phyloP scores from a whole-genome alignment of 2,888 invertebrate species.

The Oscheius onirici region DNA sequence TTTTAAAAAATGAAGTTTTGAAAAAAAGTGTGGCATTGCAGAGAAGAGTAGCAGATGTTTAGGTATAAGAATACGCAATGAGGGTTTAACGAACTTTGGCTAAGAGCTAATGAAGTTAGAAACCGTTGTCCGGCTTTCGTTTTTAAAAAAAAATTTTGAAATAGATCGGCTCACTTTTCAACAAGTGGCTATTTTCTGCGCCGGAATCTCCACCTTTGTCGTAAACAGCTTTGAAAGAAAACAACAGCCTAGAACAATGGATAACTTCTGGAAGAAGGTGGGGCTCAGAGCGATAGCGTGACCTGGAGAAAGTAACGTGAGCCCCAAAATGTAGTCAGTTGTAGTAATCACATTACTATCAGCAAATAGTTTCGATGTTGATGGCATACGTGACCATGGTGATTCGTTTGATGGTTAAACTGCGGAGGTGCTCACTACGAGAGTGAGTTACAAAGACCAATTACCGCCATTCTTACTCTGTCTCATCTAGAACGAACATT shows the following conservation, averaged over 20 bases:
- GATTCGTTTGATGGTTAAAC: conserved; percentile 6
- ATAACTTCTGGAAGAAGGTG: background rate
- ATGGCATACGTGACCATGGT: conserved; percentile 26
- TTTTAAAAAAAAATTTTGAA: too few relatives aligned
- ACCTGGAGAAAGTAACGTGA: too few relatives aligned
- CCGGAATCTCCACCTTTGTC: background rate
- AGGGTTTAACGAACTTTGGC: background rate
- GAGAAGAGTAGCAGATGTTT: background rate
- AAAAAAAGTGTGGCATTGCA: background rate
- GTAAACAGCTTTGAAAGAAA: background rate
- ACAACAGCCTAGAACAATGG: background rate
- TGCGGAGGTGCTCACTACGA: background rate
- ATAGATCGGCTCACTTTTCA: too few relatives aligned
- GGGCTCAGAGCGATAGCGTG: too few relatives aligned
- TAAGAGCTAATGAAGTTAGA: too few relatives aligned
- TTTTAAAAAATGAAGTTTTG: too few relatives aligned
- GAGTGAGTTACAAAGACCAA: background rate
- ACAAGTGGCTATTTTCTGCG: too few relatives aligned
- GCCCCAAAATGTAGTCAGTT: too few relatives aligned
- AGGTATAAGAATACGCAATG: background rate
- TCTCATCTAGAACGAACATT: background rate
- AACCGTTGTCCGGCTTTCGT: too few relatives aligned
- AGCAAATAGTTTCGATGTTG: background rate
- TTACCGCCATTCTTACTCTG: background rate
- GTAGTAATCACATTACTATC: too few relatives aligned